These are phyloP conservation scores for Dromius quadrimaculatus DNA, from an alignment of 2,888 invertebrate genomes.

Conservation along the genomic window DNA sequence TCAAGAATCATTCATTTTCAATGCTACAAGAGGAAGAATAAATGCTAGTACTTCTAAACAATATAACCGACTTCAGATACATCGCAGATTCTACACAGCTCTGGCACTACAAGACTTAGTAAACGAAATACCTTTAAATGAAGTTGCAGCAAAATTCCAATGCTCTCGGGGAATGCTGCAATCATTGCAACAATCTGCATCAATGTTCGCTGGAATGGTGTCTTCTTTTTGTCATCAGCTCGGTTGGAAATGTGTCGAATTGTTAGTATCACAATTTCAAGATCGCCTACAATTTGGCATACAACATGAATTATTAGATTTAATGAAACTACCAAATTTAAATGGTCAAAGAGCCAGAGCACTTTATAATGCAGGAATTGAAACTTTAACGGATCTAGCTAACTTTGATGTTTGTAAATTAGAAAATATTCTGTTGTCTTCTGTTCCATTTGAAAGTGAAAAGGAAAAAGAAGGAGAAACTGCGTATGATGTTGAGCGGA, in stretches of 20 bases:
- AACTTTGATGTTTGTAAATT: conserved; percentile 76
- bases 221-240: conserved; percentile 94
- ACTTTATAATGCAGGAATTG: conserved; percentile 84
- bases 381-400: conserved; percentile 83
- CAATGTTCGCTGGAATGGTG: conserved; percentile 97
- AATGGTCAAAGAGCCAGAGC: conserved; percentile 88
- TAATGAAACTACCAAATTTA: conserved; percentile 86
- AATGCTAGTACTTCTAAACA: conserved; percentile 70
- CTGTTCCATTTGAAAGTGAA: conserved; percentile 87
- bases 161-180: conserved; percentile 93
- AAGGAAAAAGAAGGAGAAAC: conserved; percentile 81
- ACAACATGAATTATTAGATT: conserved; percentile 89
- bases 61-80: conserved; percentile 71
- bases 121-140: conserved; percentile 85
- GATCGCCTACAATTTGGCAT: conserved; percentile 95
- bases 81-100: conserved; percentile 88
- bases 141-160: conserved; percentile 86
- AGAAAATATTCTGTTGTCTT: conserved; percentile 82
- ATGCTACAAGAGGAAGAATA: conserved; percentile 77
- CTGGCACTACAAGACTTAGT: conserved; percentile 93
- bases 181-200: conserved; percentile 92
- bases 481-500: conserved; percentile 73
- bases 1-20: conserved; percentile 85
- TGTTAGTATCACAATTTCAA: conserved; percentile 93
- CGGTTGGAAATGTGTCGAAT: conserved; percentile 92